phyloP scores from a whole-genome alignment of 1,140 invertebrate genomes.

The Hestina assimilis region DNA sequence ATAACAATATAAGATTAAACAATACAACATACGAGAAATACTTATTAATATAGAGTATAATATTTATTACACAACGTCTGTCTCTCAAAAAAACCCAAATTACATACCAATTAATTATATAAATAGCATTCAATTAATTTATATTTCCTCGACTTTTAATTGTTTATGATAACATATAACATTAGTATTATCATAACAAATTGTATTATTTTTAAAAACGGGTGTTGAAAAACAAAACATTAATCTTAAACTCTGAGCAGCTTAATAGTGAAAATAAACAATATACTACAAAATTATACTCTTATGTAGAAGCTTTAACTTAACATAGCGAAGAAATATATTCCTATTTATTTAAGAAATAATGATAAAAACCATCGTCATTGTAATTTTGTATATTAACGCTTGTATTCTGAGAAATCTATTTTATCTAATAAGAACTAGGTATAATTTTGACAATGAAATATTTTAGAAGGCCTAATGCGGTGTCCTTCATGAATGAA shows the following conservation, averaged over 20 bases:
- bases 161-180: no score
- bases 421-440: no score
- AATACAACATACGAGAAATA: slow-evolving; percentile 19
- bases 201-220: slow-evolving; percentile 10
- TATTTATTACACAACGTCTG: no score
- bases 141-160: not conserved
- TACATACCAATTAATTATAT: no score
- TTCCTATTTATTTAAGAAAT: no score
- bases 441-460: not conserved
- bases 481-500: slow-evolving; percentile 13
- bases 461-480: not conserved
- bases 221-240: slow-evolving; percentile 29
- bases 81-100: no score
- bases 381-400: not conserved
- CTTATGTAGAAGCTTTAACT: no score
- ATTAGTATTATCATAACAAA: slow-evolving; percentile 3
- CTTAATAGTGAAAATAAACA: not conserved
- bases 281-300: not conserved
- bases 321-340: no score
- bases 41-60: not conserved
- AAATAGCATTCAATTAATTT: not conserved
- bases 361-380: no score
- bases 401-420: no score
- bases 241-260: slow-evolving; percentile 44
- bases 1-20: slow-evolving; percentile 48